phyloP scores from a whole-genome alignment of 2,797 vertebrate species.

The Pitangus sulphuratus region DNA sequence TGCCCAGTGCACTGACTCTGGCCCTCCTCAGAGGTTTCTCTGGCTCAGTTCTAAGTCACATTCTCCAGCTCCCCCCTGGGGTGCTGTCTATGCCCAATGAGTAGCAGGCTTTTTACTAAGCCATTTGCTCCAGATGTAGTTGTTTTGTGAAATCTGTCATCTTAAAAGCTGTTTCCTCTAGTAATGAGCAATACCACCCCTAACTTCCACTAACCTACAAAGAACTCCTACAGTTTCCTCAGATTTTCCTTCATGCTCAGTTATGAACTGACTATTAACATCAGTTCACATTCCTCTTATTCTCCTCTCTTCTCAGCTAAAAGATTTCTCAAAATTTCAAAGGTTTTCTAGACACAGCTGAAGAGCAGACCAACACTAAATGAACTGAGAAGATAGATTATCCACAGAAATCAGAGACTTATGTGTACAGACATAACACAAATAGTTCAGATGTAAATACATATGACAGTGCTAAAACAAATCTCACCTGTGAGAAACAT shows the following conservation, averaged over 20 bases:
- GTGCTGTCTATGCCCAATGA: background rate
- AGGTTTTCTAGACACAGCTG: background rate
- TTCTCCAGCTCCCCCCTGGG: background rate
- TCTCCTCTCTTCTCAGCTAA: background rate
- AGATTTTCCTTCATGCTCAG: background rate
- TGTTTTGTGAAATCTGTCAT: background rate
- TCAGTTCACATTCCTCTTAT: background rate
- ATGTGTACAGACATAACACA: background rate
- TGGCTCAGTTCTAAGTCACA: background rate
- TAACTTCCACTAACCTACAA: background rate
- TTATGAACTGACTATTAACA: background rate
- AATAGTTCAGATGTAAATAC: background rate
- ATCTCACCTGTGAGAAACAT: slow-evolving; percentile 90
- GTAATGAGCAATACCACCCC: background rate
- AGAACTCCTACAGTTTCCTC: background rate
- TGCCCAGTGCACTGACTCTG: background rate
- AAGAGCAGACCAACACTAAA: background rate
- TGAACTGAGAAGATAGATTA: background rate
- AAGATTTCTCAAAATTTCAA: background rate
- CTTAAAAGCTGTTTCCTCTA: background rate
- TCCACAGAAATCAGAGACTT: background rate
- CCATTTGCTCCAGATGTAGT: background rate
- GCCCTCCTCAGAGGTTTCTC: background rate
- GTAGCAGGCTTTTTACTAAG: background rate
- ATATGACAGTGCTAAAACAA: background rate